Base-by-base conservation (phyloP, 2,113 vertebrate species). In the Cricetomys ansorgei region DNA sequence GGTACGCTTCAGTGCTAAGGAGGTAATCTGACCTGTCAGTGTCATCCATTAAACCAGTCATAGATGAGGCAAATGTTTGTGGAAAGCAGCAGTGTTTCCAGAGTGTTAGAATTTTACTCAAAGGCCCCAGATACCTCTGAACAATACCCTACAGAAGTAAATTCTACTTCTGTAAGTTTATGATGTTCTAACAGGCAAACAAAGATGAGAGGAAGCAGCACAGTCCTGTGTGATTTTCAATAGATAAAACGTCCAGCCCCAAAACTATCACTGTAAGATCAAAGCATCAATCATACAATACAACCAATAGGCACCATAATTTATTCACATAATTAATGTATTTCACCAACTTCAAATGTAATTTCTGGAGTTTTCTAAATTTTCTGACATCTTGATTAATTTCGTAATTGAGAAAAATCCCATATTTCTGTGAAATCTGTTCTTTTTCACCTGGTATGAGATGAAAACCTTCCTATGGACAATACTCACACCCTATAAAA, bases 281-380 rank as follows among this genome's bases (percentile, higher is more conserved):
- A 37, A 37, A 76, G 1, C 21, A 83, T 80, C 9, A 53, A 3
- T 76, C 70, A 48, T 67, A 11, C 1, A 21, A 3, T 10, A 45
- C 7, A 57, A 69, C 48, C 59, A 83, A 91, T 87, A 75, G 5
- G 1, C 31, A 21, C 10, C 1, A 43, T 90, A n/a, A 50, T 55
- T 25, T 85, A 59, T 91, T 73, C 72, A 25, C 57, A 88, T 70
- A 43, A 72, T 17, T 85, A 15, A 73, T 64, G 23, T 53, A 48
- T 7, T 37, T 87, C 34, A 75, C 65, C 16, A 45, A 27, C 48
- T 88, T 76, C 17, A 2, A 62, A 84, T 21, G 65, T 23, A 48
- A 16, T 65, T 92, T 96, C 89, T 23, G 83, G 13, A 31, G 11
- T 59, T 89, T 96, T 87, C 23, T 92, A 16, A 87, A 15, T 73